These are phyloP conservation scores for Epizoanthus illoricatus DNA, from an alignment of 92 coral and sea anemone genomes.

Conservation along the genomic window DNA sequence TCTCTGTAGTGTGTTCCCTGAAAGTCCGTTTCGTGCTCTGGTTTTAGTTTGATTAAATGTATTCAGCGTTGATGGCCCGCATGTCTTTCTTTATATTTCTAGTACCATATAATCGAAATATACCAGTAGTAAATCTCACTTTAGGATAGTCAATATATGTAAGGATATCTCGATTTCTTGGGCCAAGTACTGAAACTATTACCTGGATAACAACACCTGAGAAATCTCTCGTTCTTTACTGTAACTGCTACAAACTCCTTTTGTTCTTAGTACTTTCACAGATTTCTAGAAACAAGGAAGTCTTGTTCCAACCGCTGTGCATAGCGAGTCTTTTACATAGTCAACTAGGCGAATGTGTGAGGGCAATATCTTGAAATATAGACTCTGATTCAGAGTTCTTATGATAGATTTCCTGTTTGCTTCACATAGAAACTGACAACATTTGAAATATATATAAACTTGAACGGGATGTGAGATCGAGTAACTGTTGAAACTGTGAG, in stretches of 20 bases:
- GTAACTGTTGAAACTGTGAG: background rate
- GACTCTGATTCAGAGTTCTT: no score
- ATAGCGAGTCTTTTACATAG: no score
- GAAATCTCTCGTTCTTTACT: background rate
- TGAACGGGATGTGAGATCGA: background rate
- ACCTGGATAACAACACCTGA: no score
- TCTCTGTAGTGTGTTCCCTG: no score
- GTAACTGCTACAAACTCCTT: background rate
- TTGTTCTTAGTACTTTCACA: background rate
- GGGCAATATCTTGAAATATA: background rate
- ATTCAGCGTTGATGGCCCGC: no score
- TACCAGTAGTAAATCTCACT: background rate
- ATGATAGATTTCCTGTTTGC: background rate
- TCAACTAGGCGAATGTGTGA: background rate
- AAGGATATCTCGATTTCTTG: no score
- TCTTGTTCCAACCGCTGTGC: background rate
- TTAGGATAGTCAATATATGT: constrained; percentile 1
- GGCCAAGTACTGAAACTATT: no score
- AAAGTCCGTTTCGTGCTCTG: no score
- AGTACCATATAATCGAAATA: background rate
- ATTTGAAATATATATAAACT: background rate
- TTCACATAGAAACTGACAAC: constrained; percentile 15
- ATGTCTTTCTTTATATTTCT: background rate
- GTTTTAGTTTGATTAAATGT: no score
- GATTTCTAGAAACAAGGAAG: background rate